Evolutionary conservation across 2,888 invertebrate species (phyloP), one percentile per base, ranked within the genome.

Genomic region (Hedychridium roseum): DNA sequence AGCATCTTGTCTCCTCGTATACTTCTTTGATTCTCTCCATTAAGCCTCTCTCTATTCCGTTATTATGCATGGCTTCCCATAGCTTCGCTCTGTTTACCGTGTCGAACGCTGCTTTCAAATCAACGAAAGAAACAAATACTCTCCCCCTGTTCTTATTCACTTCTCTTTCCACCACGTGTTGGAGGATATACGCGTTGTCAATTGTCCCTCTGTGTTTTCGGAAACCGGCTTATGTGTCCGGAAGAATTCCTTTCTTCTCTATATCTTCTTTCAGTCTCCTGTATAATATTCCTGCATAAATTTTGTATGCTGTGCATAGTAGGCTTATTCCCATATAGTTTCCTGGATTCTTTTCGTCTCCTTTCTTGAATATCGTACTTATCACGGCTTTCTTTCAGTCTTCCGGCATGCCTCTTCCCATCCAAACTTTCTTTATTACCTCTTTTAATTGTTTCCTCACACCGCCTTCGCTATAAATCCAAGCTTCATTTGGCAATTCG

Each of bases 71-170:
- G n/a, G 45, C 40, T 15, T 53, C 46, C 52, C 52, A 53, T 23
- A 65, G 6, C 20, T 43, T 43, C 5, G 32, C 15, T 34, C 60
- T 51, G 16, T 54, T 42, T 5, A 65, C 42, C 5, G 34, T 50
- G 20, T 61, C 60, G 9, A 63, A 63, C 0, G 59, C 60, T 2
- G 53, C 57, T 18, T 55, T 60, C 21, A 60, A 30, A 36, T 64
- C 59, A 1, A 52, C 37, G n/a, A n/a, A n/a, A n/a, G n/a, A n/a
- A n/a, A n/a, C n/a, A n/a, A n/a, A n/a, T n/a, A n/a, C n/a, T n/a
- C 50, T 53, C 23, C 27, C 17, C 1, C 43, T 40, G 40, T 30
- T 17, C 15, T 36, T 28, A 4, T 14, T 20, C n/a, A 45, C 39
- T 2, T 28, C 45, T 30, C 16, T 41, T 1, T 47, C 28, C 2